Evolutionary conservation across 2,888 invertebrate species (phyloP), one percentile per base, ranked within the genome.

Genomic region (Kryphioiulus occultus): DNA sequence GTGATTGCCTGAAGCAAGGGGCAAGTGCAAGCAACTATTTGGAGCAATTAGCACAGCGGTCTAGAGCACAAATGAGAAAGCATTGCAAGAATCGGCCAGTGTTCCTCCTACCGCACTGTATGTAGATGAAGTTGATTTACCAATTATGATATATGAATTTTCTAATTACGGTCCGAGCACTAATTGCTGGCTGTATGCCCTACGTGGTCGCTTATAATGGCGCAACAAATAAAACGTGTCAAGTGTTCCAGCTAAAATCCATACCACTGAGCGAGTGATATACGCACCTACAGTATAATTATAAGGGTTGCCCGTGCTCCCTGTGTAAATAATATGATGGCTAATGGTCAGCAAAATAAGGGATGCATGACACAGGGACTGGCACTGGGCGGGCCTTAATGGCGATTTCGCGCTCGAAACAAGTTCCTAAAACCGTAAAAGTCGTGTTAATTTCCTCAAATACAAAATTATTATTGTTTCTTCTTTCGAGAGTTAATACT

Each of bases 131-230:
- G 78, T 78, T 78, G 78, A 78, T 78, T 78, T 78, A 78, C 78
- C 78, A 78, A 78, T 78, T 78, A 78, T 78, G 78, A 78, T 78
- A 78, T 78, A 78, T 78, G 78, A 30, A 78, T 78, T 78, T 78
- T 78, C 78, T 78, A 30, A 78, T 78, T 78, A 78, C 4, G 78
- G 78, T 78, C 12, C 26, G 12, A 30, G 78, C 78, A 30, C 78
- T 78, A 78, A 78, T 78, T 78, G 78, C 12, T 30, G 78, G 78
- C 78, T 78, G 17, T 30, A 78, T 78, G 78, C 78, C 78, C 30
- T 78, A 78, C 78, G 78, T 30, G 78, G 78, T 30, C 78, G 30
- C 4, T 30, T 15, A 78, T 78, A 30, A 78, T 78, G 15, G 78
- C 78, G 78, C 30, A 30, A 78, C 78, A 78, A 78, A 78, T 78